Percentiles rank a stretch among this genome's conserved stretches.
Evolutionary conservation across 2,888 invertebrate genomes (phyloP).

Genomic region (Lepas anatifera): DNA sequence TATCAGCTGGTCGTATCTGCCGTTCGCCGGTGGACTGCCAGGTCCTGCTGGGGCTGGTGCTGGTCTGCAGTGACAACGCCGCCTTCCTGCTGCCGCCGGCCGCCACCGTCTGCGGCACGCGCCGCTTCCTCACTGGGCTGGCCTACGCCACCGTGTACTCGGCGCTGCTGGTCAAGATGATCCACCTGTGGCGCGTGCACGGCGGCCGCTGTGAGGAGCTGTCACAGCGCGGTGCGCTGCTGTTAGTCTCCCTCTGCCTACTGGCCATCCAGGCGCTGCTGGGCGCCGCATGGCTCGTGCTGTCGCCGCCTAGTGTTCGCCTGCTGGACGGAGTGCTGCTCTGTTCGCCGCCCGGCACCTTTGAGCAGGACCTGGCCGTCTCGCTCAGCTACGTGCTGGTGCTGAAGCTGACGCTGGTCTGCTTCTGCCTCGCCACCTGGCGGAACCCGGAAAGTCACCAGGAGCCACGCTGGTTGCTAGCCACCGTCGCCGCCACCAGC

Average conservation of each 20-base stretch:
- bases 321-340: conserved; percentile 25
- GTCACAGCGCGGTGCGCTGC: conserved; percentile 33
- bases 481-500: conserved; percentile 32
- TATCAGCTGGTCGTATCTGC: conserved; percentile 28
- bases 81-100: conserved; percentile 35
- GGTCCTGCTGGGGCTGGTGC: conserved; percentile 35
- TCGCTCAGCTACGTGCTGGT: conserved; percentile 36
- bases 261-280: conserved; percentile 35
- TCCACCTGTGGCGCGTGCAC: conserved; percentile 35
- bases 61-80: conserved; percentile 35
- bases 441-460: conserved; percentile 32
- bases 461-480: conserved; percentile 35
- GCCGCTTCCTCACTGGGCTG: conserved; percentile 36
- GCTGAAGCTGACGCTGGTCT: conserved; percentile 32
- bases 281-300: conserved; percentile 36
- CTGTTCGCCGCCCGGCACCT: conserved; percentile 33
- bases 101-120: conserved; percentile 33
- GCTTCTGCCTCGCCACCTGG: conserved; percentile 33
- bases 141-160: conserved; percentile 36
- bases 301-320: conserved; percentile 32
- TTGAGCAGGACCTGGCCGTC: conserved; percentile 34
- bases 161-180: conserved; percentile 36
- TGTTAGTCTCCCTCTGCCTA: conserved; percentile 32
- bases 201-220: conserved; percentile 28
- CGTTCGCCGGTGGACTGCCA: conserved; percentile 35